Evolutionary conservation across 2,888 invertebrate species (phyloP).

Genomic region (Lissocephala sabroskyi): DNA sequence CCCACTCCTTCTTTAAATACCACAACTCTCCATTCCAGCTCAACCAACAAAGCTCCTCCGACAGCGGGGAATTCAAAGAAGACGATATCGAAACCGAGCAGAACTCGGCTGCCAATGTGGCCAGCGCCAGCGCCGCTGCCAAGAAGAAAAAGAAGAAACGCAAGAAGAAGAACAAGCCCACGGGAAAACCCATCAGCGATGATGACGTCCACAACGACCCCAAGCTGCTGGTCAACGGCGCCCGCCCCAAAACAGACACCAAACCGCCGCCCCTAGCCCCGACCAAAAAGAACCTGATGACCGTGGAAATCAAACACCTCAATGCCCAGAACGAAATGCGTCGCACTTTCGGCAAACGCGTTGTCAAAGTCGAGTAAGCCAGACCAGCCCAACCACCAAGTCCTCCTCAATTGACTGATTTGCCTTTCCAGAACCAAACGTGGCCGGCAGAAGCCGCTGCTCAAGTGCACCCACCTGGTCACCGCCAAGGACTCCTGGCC

Average conservation of each 20-base stretch:
- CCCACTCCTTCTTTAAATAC: too few relatives aligned
- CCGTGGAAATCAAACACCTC: constrained; percentile 80
- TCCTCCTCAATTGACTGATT: too few relatives aligned
- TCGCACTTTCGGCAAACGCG: constrained; percentile 85
- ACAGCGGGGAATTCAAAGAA: constrained; percentile 81
- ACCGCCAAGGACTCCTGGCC: constrained; percentile 83
- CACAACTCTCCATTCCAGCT: constrained; percentile 73
- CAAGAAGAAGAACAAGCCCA: constrained; percentile 75
- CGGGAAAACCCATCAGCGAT: constrained; percentile 75
- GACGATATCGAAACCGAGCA: constrained; percentile 79
- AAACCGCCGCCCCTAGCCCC: constrained; percentile 31
- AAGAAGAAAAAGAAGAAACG: constrained; percentile 79
- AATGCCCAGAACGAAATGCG: constrained; percentile 87
- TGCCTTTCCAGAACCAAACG: constrained; percentile 75
- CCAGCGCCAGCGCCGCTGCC: constrained; percentile 72
- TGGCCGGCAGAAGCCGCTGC: constrained; percentile 75
- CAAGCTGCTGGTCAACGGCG: constrained; percentile 57
- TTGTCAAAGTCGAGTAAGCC: constrained; percentile 78
- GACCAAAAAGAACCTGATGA: constrained; percentile 78
- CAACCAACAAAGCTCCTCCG: constrained; percentile 79
- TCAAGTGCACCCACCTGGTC: constrained; percentile 80
- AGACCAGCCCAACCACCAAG: too few relatives aligned
- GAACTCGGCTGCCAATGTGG: constrained; percentile 74
- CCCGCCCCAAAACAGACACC: constrained; percentile 40
- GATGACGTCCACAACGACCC: constrained; percentile 76